Conservation (phyloP, 2,797 vertebrate species). For the Enteromius mattozi region DNA sequence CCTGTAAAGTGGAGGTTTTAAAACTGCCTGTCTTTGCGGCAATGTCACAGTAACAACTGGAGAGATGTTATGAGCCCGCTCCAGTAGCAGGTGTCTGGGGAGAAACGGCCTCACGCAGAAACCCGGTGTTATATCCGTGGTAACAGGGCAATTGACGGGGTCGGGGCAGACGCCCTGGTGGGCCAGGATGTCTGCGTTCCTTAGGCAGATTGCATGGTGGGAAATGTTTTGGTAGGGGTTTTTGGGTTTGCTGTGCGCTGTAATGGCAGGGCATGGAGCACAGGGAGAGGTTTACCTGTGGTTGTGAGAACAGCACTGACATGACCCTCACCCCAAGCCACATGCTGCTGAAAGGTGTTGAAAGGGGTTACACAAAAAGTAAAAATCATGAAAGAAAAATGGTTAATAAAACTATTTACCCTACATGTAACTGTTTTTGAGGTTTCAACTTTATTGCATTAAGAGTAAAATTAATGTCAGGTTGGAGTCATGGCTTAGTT, state of each 20-base stretch:
- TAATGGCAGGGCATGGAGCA: slow-evolving; percentile 35
- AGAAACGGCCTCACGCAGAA: slow-evolving; percentile 62
- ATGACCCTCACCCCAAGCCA: slow-evolving; percentile 47
- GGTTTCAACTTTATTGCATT: background rate
- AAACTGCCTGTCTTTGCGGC: slow-evolving; percentile 45
- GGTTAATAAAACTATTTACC: background rate
- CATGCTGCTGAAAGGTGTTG: background rate
- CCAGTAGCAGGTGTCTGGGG: slow-evolving; percentile 62
- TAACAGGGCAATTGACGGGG: slow-evolving; percentile 66
- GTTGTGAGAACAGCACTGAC: slow-evolving; percentile 35
- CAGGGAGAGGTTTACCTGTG: slow-evolving; percentile 39
- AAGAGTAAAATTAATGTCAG: background rate
- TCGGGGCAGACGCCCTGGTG: slow-evolving; percentile 62
- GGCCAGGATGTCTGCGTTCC: slow-evolving; percentile 58
- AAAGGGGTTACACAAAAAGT: slow-evolving; percentile 11
- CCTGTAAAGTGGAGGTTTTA: slow-evolving; percentile 47
- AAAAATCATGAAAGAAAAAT: slow-evolving; percentile 15
- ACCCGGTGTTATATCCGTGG: slow-evolving; percentile 54
- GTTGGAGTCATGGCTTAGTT: background rate
- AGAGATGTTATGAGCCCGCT: slow-evolving; percentile 46
- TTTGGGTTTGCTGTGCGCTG: slow-evolving; percentile 24
- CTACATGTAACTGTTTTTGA: background rate
- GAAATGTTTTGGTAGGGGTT: slow-evolving; percentile 12
- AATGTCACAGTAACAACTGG: slow-evolving; percentile 56
- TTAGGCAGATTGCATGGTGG: slow-evolving; percentile 26